Conservation (phyloP, 2,888 invertebrate genomes). For the Thyatira batis region DNA sequence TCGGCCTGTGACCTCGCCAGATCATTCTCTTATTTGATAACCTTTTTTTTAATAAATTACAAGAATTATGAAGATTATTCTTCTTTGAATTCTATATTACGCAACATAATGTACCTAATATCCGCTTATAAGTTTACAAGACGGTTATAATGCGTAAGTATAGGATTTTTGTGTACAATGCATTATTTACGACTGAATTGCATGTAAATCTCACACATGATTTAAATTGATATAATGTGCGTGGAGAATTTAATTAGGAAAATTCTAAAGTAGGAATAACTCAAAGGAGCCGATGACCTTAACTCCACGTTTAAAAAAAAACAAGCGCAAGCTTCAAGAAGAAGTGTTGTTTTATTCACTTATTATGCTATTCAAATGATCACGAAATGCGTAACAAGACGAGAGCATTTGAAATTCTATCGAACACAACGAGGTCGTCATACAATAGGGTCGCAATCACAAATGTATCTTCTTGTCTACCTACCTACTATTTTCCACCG, state of each 20-base stretch:
- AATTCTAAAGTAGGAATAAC: no score
- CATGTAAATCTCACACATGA: not conserved
- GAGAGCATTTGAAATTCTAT: not conserved
- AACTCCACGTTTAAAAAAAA: no score
- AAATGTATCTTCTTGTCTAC: no score
- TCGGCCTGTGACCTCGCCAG: not conserved
- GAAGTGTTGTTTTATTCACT: not conserved
- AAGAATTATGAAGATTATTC: not conserved
- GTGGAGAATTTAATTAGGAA: not conserved
- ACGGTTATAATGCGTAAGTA: no score
- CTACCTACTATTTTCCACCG: no score
- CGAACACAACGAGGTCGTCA: no score
- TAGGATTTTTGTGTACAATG: not conserved
- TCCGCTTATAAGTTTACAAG: not conserved
- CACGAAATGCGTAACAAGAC: not conserved
- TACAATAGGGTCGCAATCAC: no score
- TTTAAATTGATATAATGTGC: not conserved
- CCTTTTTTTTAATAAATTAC: not conserved
- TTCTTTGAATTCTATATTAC: not conserved
- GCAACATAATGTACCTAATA: not conserved
- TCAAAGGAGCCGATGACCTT: no score
- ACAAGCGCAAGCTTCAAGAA: no score
- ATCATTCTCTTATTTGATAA: not conserved
- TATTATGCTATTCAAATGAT: not conserved
- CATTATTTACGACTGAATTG: not conserved